Evolutionary conservation across 2,113 vertebrate species (phyloP).

Genomic region (Daphoenositta chrysoptera): DNA sequence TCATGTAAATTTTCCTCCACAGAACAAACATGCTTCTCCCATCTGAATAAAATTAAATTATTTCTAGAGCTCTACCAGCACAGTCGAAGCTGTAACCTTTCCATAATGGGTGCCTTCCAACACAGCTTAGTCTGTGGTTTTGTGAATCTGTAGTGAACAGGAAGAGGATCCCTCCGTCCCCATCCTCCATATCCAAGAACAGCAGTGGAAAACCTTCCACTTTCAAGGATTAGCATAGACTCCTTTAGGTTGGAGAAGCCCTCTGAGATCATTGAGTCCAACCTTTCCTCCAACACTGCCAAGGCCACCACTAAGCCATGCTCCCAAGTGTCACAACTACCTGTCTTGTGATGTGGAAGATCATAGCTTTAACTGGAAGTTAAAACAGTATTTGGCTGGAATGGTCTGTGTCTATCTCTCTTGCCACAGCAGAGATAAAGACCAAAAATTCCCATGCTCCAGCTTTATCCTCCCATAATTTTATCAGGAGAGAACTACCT

Average conservation of each 20-base stretch:
- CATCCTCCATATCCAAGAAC: not conserved
- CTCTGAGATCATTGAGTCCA: not conserved
- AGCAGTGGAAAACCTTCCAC: not conserved
- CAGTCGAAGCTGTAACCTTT: not conserved
- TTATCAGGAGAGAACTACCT: not conserved
- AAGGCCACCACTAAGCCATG: not conserved
- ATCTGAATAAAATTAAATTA: not conserved
- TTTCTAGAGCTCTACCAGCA: not conserved
- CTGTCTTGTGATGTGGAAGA: not conserved
- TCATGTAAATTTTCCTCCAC: not conserved
- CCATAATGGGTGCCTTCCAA: not conserved
- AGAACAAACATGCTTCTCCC: not conserved
- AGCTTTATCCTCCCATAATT: not conserved
- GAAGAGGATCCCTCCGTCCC: not conserved
- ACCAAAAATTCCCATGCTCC: not conserved
- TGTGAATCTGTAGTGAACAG: not conserved
- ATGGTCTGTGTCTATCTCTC: not conserved
- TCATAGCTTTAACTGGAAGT: not conserved
- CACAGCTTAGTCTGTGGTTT: not conserved
- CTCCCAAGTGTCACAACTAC: not conserved
- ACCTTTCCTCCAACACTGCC: not conserved
- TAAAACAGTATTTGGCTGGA: not conserved
- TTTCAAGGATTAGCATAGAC: not conserved
- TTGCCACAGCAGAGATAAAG: not conserved
- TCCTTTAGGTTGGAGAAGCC: not conserved